Evolutionary conservation across 2,797 vertebrate genomes (phyloP).

Genomic region (Tolypeutes matacus): DNA sequence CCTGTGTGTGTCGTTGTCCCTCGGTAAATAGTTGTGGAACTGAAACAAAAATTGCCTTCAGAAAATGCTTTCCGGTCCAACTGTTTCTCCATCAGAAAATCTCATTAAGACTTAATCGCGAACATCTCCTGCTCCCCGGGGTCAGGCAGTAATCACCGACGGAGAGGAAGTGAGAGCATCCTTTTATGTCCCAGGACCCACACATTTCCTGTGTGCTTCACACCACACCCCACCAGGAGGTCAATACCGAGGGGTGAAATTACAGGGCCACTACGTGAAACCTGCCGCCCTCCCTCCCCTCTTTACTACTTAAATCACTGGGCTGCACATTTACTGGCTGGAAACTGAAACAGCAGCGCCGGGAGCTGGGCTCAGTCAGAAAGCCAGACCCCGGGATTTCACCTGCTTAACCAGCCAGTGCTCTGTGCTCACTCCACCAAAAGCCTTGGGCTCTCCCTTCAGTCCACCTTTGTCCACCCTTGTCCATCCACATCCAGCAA

Average conservation of each 20-base stretch:
- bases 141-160: not conserved
- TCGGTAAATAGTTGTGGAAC: not conserved
- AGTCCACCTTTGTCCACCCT: not conserved
- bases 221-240: not conserved
- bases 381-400: accelerated
- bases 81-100: slow-evolving; percentile 78
- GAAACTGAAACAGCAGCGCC: not conserved
- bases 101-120: slow-evolving; percentile 71
- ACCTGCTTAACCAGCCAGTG: no score
- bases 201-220: not conserved
- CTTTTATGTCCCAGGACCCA: not conserved
- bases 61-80: slow-evolving; percentile 65
- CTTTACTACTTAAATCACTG: not conserved
- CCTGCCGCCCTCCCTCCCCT: not conserved
- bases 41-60: slow-evolving; percentile 53
- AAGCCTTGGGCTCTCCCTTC: accelerated
- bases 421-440: no score
- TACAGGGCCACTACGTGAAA: accelerated
- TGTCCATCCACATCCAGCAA: no score
- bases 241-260: not conserved
- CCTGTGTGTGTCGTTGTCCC: not conserved
- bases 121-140: slow-evolving; percentile 18
- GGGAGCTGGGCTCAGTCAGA: not conserved
- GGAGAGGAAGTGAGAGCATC: not conserved
- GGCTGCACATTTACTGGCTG: not conserved